Conservation (phyloP, 2,797 vertebrate genomes). For the Toxotes lorentzi region DNA sequence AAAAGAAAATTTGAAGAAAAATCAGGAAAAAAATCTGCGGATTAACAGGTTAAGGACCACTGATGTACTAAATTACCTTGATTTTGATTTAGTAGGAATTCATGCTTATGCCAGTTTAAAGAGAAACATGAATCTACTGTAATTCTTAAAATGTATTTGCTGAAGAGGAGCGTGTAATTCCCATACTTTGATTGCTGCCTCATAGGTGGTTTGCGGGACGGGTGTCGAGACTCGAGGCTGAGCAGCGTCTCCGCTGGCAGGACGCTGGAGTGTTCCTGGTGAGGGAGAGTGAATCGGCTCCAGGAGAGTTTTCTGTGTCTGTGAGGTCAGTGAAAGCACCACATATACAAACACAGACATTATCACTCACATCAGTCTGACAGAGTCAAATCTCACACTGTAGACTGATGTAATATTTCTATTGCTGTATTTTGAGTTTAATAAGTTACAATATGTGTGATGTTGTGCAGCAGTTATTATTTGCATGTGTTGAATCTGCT, state of each 20-base stretch:
- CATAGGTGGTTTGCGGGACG: slow-evolving; percentile 90
- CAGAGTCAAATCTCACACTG: background rate
- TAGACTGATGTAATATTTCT: background rate
- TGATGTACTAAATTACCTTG: background rate
- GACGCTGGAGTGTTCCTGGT: slow-evolving; percentile 89
- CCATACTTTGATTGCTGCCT: background rate
- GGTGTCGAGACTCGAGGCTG: slow-evolving; percentile 89
- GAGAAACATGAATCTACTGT: background rate
- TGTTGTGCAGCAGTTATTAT: slow-evolving; percentile 2
- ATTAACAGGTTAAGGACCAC: background rate
- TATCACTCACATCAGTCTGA: background rate
- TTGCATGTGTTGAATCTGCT: slow-evolving; percentile 30
- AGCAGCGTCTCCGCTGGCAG: slow-evolving; percentile 85
- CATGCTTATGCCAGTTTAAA: background rate
- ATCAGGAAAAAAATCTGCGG: background rate
- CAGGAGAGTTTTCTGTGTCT: slow-evolving; percentile 92
- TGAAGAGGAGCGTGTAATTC: background rate
- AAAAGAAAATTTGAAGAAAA: background rate
- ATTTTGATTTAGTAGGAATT: background rate
- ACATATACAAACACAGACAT: background rate
- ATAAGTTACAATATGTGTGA: background rate
- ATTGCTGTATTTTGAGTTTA: background rate
- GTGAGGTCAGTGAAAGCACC: slow-evolving; percentile 88
- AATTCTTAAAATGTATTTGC: background rate
- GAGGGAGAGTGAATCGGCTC: slow-evolving; percentile 93